A percentile compares a stretch with the other conserved stretches of the same genome.
phyloP scores from a whole-genome alignment of 2,888 invertebrate species.

The Elgonia sp. region DNA sequence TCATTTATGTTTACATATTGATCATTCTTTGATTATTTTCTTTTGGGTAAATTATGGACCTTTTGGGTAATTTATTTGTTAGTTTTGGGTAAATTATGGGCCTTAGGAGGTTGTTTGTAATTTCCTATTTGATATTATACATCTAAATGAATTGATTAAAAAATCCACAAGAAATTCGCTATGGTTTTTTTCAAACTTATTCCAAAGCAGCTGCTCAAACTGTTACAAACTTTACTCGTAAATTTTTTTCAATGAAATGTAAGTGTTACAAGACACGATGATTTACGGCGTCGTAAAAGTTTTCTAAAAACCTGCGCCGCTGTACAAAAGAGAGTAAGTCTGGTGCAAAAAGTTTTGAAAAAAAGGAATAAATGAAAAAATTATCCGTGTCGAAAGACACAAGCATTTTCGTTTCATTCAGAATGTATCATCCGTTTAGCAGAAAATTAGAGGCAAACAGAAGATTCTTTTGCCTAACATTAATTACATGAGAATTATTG shows the following conservation, averaged over 20 bases:
- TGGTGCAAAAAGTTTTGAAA: constrained; percentile 53
- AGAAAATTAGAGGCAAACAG: constrained; percentile 24
- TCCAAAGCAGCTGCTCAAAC: constrained; percentile 74
- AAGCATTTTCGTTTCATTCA: constrained; percentile 54
- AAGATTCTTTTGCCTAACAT: background rate
- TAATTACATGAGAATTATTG: constrained; percentile 20
- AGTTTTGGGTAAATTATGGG: too few relatives aligned
- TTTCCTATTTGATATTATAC: background rate
- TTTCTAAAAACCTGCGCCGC: constrained; percentile 71
- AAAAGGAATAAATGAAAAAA: constrained; percentile 27
- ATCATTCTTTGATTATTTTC: too few relatives aligned
- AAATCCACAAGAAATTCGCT: constrained; percentile 50
- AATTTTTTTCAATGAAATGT: constrained; percentile 77
- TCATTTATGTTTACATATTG: too few relatives aligned
- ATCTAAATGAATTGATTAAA: constrained; percentile 58
- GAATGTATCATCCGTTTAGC: constrained; percentile 14
- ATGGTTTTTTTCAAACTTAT: constrained; percentile 67
- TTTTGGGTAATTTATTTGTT: too few relatives aligned
- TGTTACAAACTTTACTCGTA: constrained; percentile 73
- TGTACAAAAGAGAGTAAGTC: constrained; percentile 64
- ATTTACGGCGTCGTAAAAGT: constrained; percentile 74
- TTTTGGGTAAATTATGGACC: too few relatives aligned
- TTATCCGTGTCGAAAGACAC: constrained; percentile 14
- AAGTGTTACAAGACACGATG: constrained; percentile 76
- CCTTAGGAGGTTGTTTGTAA: too few relatives aligned